Percentiles rank a stretch among this genome's conserved stretches.
These are phyloP conservation scores for Conger conger DNA, from an alignment of 2,113 vertebrate species.

Conservation along the genomic window DNA sequence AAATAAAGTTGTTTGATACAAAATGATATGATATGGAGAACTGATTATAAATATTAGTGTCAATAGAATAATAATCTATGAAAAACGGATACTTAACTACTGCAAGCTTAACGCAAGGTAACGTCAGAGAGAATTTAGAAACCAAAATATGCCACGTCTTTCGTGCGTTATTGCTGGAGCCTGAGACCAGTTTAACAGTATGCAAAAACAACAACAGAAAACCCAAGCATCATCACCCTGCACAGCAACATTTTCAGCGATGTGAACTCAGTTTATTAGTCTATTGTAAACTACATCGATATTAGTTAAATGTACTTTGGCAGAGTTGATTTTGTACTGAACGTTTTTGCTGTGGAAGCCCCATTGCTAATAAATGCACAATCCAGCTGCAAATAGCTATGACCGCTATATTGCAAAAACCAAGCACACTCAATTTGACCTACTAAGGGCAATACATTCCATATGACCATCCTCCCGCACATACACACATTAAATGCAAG, in stretches of 20 bases:
- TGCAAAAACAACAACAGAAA: not conserved
- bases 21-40: slow-evolving; percentile 55
- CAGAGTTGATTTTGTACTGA: too few species aligned
- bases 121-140: slow-evolving; percentile 21
- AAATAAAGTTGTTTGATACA: slow-evolving; percentile 57
- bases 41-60: slow-evolving; percentile 55
- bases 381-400: not conserved
- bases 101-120: not conserved
- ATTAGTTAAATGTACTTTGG: too few species aligned
- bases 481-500: not conserved
- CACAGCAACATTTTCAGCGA: too few species aligned
- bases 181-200: not conserved
- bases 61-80: slow-evolving; percentile 27
- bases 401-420: not conserved
- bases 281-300: too few species aligned
- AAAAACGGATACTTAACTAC: slow-evolving; percentile 13
- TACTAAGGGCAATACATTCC: not conserved
- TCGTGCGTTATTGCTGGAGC: not conserved
- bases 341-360: too few species aligned
- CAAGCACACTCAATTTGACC: not conserved
- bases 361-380: not conserved
- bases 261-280: too few species aligned
- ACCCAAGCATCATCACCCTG: too few species aligned
- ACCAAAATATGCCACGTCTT: not conserved
- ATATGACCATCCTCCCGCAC: not conserved